Base-by-base conservation (phyloP, 2,797 vertebrate genomes). In the Miichthys miiuy region DNA sequence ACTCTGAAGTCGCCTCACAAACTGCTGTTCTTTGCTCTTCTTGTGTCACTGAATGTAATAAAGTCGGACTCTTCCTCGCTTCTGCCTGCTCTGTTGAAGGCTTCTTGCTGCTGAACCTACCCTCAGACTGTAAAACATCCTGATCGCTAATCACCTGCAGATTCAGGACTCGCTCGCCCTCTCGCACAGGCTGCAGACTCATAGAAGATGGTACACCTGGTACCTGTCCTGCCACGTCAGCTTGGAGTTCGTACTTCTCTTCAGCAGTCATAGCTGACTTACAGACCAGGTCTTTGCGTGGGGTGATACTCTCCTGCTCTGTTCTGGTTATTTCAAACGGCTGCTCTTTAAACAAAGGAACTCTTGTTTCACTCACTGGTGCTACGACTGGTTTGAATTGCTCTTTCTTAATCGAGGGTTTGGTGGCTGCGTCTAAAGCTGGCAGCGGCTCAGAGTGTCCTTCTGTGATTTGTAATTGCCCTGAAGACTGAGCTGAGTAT, bases 61-160 rank as follows among this genome's bases (percentile, higher is more conserved):
- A 41, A 69, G 80, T 78, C 0, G 61, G 91, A 76, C 87, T 95
- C 81, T 91, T 95, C 25, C 84, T 85, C 1, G 51, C 42, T 2
- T 83, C 75, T 16, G 91, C 91, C 13, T 69, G 81, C n/a, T 95
- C 91, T 75, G 84, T 1, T 0, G 48, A 13, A 3, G 93, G 93
- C n/a, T 84, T 88, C 54, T 95, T 80, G 18, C 67, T 82, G 38
- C 81, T 90, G 76, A 95, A 92, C 58, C 66, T 86, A 0, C 81
- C 92, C 68, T 96, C 96, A 18, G 90, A 93, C 47, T 92, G 87
- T 68, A 96, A 86, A 68, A 88, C 81, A 17, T 84, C 63, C 80
- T 94, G 95, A 58, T 93, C 89, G 50, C 72, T 87, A 55, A 94
- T 87, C 3, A 95, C 84, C 71, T 96, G 95, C 70, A 96, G 82